Evolutionary conservation across 2,113 vertebrate species (phyloP), one percentile per base, ranked within the genome.

Genomic region (Machaerirhynchus nigripectus): DNA sequence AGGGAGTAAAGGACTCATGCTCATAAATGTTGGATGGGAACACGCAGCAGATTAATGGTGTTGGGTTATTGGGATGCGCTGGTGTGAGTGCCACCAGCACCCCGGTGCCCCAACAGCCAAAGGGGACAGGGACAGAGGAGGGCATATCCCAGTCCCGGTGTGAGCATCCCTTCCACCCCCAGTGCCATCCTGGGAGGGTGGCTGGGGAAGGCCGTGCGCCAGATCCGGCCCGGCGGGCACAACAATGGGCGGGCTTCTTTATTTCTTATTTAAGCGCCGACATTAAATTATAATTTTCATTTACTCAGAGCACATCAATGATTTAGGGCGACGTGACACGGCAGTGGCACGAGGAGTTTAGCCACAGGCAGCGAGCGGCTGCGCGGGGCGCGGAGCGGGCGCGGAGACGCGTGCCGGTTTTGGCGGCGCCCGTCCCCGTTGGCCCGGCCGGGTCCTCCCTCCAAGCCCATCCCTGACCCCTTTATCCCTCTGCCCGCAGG

Each of bases 401-500:
- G 2, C 63, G 4, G 83, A 30, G 64, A 77, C 1, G 2, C 1
- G 71, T 12, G 47, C 74, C 1, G 0, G 6, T 39, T 24, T 1
- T 2, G 60, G 67, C 17, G 63, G 5, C 71, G 23, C 35, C 1
- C 0, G 20, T 15, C 20, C 84, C 80, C 0, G 0, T 28, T 5
- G n/a, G 18, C 39, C 33, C 1, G 0, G 16, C 49, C 3, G 0
- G 1, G 55, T 47, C 49, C 59, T 15, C 24, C 35, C 56, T 37
- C 76, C 7, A 0, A 47, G 3, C 76, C 74, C 39, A 3, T 31
- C 76, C 50, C 89, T 96, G 82, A 93, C 21, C 44, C 15, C 15
- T 11, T 18, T 16, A 22, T 31, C 86, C 78, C 40, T 95, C 67
- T 97, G 70, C 94, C 91, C 23, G 39, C 98, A 99, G 99, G 99